Evolutionary conservation across 2,888 invertebrate genomes (phyloP), one percentile per base, ranked within the genome.

Genomic region (Tortricodes alternella): DNA sequence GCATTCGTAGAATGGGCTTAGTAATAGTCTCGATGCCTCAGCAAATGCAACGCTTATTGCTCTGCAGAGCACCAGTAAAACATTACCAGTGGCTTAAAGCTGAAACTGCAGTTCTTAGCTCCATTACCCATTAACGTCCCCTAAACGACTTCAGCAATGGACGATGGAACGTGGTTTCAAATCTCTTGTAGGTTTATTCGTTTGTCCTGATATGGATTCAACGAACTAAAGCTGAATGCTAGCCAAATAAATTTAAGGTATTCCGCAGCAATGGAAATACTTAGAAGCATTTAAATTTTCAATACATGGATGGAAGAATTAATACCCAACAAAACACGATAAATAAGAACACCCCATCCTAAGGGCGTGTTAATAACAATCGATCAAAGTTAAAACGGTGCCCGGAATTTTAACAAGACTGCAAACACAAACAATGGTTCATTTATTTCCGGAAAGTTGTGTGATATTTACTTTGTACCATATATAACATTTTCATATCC

Each of bases 31-130:
- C 16, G 15, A 15, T 13, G 6, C 5, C 24, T 2, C 9, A 41
- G 34, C 16, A 13, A 39, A 41, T 34, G 13, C 15, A 15, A 41
- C 24, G 24, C 9, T 41, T 41, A n/a, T 24, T 23, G 24, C 16
- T 24, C 16, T 9, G 8, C 13, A 8, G 29, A 19, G n/a, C 16
- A n/a, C 29, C 18, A 44, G 27, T 44, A 41, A 18, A 44, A 27
- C 23, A 39, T 23, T 19, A 8, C 16, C 9, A 9, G 7, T 19
- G 29, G 44, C 32, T 41, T 38, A 13, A 8, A 24, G 11, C 15
- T 39, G 18, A 39, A 48, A 53, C 39, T 48, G 39, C 39, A 48
- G 16, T 39, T 51, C 44, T 53, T 39, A 53, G 32, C 23, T 39
- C 39, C 24, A 53, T 48, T 53, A 18, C 38, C 44, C 37, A 53